Evolutionary conservation across 2,888 invertebrate species (phyloP).

Genomic region (Strigamia maritima): DNA sequence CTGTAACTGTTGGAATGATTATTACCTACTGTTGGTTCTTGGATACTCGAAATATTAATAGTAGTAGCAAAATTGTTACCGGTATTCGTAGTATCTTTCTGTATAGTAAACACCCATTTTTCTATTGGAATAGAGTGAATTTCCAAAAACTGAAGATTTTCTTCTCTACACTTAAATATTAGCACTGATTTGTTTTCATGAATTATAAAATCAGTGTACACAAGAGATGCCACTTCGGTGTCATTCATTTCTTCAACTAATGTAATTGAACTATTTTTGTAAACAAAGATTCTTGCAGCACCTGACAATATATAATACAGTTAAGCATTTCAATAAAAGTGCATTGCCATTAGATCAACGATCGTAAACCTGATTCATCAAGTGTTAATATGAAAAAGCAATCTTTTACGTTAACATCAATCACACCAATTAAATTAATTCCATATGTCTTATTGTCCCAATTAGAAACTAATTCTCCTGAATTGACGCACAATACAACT

Average conservation of each 20-base stretch:
- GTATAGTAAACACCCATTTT: background rate
- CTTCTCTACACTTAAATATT: background rate
- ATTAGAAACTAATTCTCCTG: background rate
- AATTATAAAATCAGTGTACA: background rate
- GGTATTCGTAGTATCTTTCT: background rate
- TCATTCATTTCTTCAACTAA: background rate
- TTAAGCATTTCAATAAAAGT: background rate
- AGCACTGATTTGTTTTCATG: background rate
- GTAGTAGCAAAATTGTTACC: background rate
- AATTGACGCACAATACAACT: background rate
- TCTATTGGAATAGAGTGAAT: background rate
- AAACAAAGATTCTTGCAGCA: background rate
- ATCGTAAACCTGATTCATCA: background rate
- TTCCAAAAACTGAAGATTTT: background rate
- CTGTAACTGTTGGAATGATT: background rate
- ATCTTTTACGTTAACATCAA: background rate
- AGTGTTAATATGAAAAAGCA: background rate
- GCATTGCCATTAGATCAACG: background rate
- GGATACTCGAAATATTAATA: background rate
- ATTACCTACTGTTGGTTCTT: background rate
- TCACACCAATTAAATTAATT: background rate
- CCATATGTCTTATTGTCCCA: background rate
- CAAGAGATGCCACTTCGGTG: background rate
- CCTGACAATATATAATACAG: background rate
- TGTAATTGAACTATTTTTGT: background rate